Conservation (phyloP, 2,113 vertebrate genomes). For the Pyxicephalus adspersus region DNA sequence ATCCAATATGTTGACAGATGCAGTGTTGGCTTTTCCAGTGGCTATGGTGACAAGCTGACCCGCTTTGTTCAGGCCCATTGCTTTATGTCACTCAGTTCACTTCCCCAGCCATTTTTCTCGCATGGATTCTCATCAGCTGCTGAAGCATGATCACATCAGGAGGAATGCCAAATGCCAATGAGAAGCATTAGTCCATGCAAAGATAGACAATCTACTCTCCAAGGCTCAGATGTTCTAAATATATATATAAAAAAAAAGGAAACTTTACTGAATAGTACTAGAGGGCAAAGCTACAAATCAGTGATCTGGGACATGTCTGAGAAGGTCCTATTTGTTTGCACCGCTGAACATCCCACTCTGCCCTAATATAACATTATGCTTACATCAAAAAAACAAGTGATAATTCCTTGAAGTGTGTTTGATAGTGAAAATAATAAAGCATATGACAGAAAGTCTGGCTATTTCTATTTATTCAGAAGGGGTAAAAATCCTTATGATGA, state of each 20-base stretch:
- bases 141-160: slow-evolving; percentile 18
- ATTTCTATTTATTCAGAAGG: slow-evolving; percentile 46
- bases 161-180: slow-evolving; percentile 35
- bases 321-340: slow-evolving; percentile 11
- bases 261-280: slow-evolving; percentile 1
- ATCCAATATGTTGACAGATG: slow-evolving; percentile 26
- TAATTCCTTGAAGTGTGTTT: slow-evolving; percentile 30
- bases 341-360: not conserved
- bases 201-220: slow-evolving; percentile 39
- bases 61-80: slow-evolving; percentile 46
- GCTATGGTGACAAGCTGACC: slow-evolving; percentile 30
- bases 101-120: slow-evolving; percentile 41
- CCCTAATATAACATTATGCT: slow-evolving; percentile 2
- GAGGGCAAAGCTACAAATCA: slow-evolving; percentile 13
- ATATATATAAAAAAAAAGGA: too few species aligned
- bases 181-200: slow-evolving; percentile 44
- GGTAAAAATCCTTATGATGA: slow-evolving; percentile 20
- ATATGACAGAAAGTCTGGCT: slow-evolving; percentile 43
- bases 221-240: not conserved
- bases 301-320: not conserved
- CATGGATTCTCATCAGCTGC: slow-evolving; percentile 28
- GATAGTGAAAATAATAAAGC: slow-evolving; percentile 9
- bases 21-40: slow-evolving; percentile 21
- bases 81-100: slow-evolving; percentile 45
- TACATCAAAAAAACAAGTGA: slow-evolving; percentile 34